Evolutionary conservation across 2,888 invertebrate species (phyloP), one percentile per base, ranked within the genome.

Genomic region (Drosophila silvestris): DNA sequence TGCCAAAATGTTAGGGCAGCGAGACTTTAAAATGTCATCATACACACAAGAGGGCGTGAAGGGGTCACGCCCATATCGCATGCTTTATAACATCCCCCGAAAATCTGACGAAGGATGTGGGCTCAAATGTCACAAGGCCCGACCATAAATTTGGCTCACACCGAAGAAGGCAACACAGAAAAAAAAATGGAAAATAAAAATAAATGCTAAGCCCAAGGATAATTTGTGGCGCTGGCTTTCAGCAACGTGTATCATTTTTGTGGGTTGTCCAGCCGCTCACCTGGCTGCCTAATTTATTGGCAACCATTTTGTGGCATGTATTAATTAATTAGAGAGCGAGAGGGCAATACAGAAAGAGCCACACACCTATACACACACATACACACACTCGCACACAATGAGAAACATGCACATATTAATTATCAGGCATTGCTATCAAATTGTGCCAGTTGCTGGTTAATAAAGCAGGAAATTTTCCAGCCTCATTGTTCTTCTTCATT

Each of bases 1-100:
- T 82, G 82, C 68, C 68, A 67, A 68, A 80, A 69, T 77, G 67
- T 76, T 73, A 68, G 63, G 65, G 72, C 66, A 67, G 26, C 64
- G 50, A 66, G 75, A 84, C 82, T 85, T 85, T 85, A 85, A 87
- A 85, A 78, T 87, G 80, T 72, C 82, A 82, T 59, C 72, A 69
- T 50, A 47, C 64, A 63, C 66, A 50, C 64, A 37, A 57, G 56
- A 63, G 60, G 67, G 60, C 61, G 35, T 41, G 5, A 30, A n/a
- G 19, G 41, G 56, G 69, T 58, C 66, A 67, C 64, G 74, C 74
- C 84, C 82, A 71, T 54, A 68, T 64, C 58, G 61, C 77, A 52
- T 58, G 70, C 77, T 16, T 22, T 41, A 26, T 53, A 37, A 47
- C 54, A 33, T 51, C 53, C 41, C 51, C 56, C 28, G 33, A 56